Base-by-base conservation (phyloP, 2,888 invertebrate species). In the Epinotia ramella region DNA sequence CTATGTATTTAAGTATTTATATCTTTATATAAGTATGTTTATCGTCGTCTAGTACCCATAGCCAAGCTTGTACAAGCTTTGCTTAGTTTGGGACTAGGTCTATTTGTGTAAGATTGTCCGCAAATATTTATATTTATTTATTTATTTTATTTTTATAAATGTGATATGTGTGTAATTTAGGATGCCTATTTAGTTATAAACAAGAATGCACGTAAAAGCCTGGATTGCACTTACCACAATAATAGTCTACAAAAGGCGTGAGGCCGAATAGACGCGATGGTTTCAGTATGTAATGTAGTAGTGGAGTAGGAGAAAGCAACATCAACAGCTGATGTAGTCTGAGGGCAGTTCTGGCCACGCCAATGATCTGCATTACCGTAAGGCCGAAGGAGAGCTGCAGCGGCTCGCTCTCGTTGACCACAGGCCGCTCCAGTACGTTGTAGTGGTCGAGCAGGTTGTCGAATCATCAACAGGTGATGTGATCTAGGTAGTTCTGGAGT, bases 311-410 rank as follows among this genome's bases (percentile, higher is more conserved):
- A 97, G 97, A 95, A 97, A 9, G 97, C 7, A 9, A 9, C 7
- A 40, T 9, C 91, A 98, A 96, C 92, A 98, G 96, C 95, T 97
- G 96, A 96, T 98, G 96, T 98, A 97, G 33, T 33, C 91, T 96
- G 96, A 24, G 95, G 98, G 16, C 16, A 60, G 59, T 24, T 13
- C 18, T 4, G 33, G 98, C 98, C 97, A 98, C 98, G 96, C 98
- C 98, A 94, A 98, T 98, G 95, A 98, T 98, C 96, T 98, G 98
- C 98, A 98, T 98, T 94, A 98, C 98, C 98, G 95, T 98, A 9
- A 40, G 97, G 95, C 98, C 98, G 95, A 98, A 98, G 95, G 24
- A 28, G 94, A 98, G 96, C 95, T 97, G 97, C 91, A 98, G 96
- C 89, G 98, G 98, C 95, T 98, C 98, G 94, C 98, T 98, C 96